Evolutionary conservation across 2,888 invertebrate species (phyloP), one percentile per base, ranked within the genome.

Genomic region (Nineta flava): DNA sequence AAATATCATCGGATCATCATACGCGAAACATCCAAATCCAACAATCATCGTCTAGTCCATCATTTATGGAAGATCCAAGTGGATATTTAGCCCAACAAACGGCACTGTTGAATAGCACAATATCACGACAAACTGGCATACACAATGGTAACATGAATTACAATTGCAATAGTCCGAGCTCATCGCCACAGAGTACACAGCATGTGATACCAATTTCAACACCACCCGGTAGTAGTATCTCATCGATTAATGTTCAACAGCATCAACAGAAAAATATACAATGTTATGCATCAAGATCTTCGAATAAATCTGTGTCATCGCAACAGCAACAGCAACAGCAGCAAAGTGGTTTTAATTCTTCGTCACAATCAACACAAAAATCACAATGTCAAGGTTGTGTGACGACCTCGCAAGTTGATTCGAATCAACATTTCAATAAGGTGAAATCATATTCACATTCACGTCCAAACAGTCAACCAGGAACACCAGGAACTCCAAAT

Each of bases 41-140:
- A 19, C 63, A 61, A 51, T 58, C 57, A 41, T 57, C 54, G 19
- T 63, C 63, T 52, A 57, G 53, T 52, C 56, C 62, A 21, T 56
- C 64, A 19, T 92, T 91, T 62, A 80, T 92, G 74, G 92, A 93
- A 56, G 91, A 93, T 66, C 91, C 92, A 0, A 86, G 83, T 59
- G 92, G 90, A 2, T 93, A 90, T 67, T 70, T 93, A 56, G 90
- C 90, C 5, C 91, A 92, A 59, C 92, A 93, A 65, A 91, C 92
- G 0, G 87, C 86, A 31, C 66, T 92, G 55, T 66, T 92, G 47
- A 88, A 90, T 61, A 87, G 81, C 61, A 88, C 84, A 9, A 87
- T 86, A 66, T 81, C 81, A 51, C 71, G 81, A 58, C 83, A 83
- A 67, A 67, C 67, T 48, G 65, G 65, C 61, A 48, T 48, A 12